Conservation (phyloP, 2,888 invertebrate genomes). For the Drosophila birchii region DNA sequence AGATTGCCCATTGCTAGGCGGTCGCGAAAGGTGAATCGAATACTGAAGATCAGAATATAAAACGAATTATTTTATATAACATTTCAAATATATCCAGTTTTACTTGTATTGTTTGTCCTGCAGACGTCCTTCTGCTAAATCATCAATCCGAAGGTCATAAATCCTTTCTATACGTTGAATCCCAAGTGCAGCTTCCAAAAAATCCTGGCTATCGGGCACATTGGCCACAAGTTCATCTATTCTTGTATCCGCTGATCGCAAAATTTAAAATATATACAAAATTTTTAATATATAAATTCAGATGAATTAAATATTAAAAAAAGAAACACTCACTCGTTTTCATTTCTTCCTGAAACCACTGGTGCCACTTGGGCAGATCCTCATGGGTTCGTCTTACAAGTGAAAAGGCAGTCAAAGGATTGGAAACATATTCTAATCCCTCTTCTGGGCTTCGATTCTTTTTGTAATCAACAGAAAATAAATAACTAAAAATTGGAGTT, state of each 20-base stretch:
- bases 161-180: conserved; percentile 19
- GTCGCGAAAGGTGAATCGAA: conserved; percentile 18
- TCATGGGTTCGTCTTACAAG: conserved; percentile 29
- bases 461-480: background rate
- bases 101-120: conserved; percentile 29
- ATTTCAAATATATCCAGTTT: background rate
- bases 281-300: background rate
- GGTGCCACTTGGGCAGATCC: conserved; percentile 33
- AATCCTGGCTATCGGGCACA: conserved; percentile 15
- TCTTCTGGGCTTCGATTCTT: background rate
- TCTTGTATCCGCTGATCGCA: background rate
- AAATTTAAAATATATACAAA: rapidly evolving
- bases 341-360: background rate
- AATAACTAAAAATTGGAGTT: background rate
- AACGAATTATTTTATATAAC: background rate
- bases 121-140: conserved; percentile 21
- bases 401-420: conserved; percentile 41
- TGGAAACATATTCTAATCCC: conserved; percentile 27
- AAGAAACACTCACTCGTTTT: background rate
- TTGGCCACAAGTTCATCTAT: conserved; percentile 12
- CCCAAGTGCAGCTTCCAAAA: conserved; percentile 17
- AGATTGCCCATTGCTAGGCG: conserved; percentile 27
- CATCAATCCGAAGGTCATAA: conserved; percentile 9
- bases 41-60: background rate
- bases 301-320: too few species aligned